These are phyloP conservation scores for Poeciliopsis paucimaculata DNA, from an alignment of 2,797 vertebrate species.

Conservation along the genomic window DNA sequence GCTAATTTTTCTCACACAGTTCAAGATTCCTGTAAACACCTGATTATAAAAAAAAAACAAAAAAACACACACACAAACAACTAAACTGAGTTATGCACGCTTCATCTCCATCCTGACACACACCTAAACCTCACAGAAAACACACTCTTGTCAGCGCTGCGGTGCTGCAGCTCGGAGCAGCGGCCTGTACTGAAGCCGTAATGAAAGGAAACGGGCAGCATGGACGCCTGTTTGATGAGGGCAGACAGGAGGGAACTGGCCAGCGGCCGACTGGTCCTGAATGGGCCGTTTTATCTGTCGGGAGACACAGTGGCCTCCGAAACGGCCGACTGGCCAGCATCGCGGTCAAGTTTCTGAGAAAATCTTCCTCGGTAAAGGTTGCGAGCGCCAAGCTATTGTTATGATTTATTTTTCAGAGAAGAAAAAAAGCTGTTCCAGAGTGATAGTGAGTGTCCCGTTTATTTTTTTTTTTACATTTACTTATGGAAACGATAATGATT, in stretches of 20 bases:
- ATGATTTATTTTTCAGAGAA: not conserved
- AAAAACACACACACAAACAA: not conserved
- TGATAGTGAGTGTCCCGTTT: not conserved
- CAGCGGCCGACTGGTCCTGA: conserved; percentile 20
- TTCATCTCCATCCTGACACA: not conserved
- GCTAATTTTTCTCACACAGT: not conserved
- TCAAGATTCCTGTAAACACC: conserved; percentile 17
- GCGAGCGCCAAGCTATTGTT: not conserved
- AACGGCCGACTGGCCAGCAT: conserved; percentile 16
- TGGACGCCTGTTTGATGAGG: conserved; percentile 44
- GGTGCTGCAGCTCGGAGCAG: conserved; percentile 16
- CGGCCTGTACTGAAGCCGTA: conserved; percentile 16
- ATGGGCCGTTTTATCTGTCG: conserved; percentile 50
- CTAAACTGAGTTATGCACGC: not conserved
- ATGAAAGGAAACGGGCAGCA: conserved; percentile 52
- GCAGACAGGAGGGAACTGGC: conserved; percentile 42
- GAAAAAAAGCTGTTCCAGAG: not conserved
- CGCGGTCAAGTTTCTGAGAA: conserved; percentile 31
- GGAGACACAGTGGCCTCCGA: conserved; percentile 28
- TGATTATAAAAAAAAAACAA: not conserved
- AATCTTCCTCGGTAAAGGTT: conserved; percentile 14
- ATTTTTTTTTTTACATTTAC: not conserved
- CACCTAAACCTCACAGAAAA: not conserved
- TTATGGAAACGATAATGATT: not conserved
- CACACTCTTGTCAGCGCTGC: conserved; percentile 31